phyloP scores from a whole-genome alignment of 2,888 invertebrate species.

The Bombylius major region DNA sequence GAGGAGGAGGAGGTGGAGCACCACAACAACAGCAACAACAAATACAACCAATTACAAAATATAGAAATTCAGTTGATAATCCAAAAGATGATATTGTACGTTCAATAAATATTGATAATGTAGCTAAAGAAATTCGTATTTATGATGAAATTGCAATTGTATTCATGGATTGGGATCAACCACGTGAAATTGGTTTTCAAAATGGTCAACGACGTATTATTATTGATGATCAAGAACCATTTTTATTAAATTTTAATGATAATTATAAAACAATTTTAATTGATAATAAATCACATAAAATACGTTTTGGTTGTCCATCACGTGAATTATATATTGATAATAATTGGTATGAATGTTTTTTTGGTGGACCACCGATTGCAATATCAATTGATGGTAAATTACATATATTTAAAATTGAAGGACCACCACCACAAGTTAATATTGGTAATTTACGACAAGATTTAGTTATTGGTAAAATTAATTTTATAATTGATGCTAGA shows the following conservation, averaged over 20 bases:
- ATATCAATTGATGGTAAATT: constrained; percentile 67
- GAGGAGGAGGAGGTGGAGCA: constrained; percentile 16
- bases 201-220: constrained; percentile 62
- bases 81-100: constrained; percentile 58
- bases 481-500: constrained; percentile 68
- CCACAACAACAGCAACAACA: constrained; percentile 25
- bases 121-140: constrained; percentile 64
- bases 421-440: constrained; percentile 87
- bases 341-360: constrained; percentile 81
- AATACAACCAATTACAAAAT: constrained; percentile 17
- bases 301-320: constrained; percentile 84
- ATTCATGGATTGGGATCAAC: constrained; percentile 75
- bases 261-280: constrained; percentile 60
- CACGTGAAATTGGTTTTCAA: constrained; percentile 72
- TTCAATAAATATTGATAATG: constrained; percentile 69
- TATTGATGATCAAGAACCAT: constrained; percentile 63
- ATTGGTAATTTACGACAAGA: constrained; percentile 74
- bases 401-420: constrained; percentile 71
- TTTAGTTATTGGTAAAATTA: constrained; percentile 72
- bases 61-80: constrained; percentile 39
- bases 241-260: constrained; percentile 51
- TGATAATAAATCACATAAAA: constrained; percentile 59
- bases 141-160: constrained; percentile 77
- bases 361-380: constrained; percentile 74
- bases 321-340: constrained; percentile 83